These are phyloP conservation scores for Enteromius mattozi DNA, from an alignment of 2,797 vertebrate genomes.

Conservation along the genomic window DNA sequence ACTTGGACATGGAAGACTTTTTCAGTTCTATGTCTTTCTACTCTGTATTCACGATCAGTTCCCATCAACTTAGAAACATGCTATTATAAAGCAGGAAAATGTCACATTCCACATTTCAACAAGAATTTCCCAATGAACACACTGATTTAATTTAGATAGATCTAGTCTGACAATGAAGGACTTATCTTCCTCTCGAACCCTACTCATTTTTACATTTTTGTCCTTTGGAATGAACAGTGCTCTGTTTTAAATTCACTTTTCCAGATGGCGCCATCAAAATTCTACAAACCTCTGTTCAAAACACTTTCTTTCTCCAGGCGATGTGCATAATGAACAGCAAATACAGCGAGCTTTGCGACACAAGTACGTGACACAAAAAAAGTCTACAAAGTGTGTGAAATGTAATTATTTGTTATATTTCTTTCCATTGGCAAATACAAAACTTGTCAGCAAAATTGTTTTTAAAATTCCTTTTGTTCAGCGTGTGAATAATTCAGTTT, in stretches of 20 bases:
- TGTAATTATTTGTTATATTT: conserved; percentile 16
- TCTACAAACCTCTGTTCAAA: conserved; percentile 30
- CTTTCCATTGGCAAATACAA: conserved; percentile 7
- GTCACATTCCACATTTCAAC: conserved; percentile 55
- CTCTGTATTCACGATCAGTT: conserved; percentile 45
- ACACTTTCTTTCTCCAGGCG: conserved; percentile 29
- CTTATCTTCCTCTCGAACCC: conserved; percentile 43
- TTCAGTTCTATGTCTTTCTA: conserved; percentile 20
- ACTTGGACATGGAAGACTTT: conserved; percentile 9
- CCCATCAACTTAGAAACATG: conserved; percentile 41
- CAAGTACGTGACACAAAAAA: neutral
- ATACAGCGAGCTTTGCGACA: conserved; percentile 15
- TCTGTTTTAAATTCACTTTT: conserved; percentile 47
- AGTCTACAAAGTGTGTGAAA: conserved; percentile 11
- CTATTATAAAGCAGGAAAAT: conserved; percentile 51
- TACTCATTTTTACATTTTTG: conserved; percentile 45
- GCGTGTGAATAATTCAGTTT: conserved; percentile 40
- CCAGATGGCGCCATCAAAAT: conserved; percentile 37
- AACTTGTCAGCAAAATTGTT: conserved; percentile 29
- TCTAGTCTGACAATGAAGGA: conserved; percentile 46
- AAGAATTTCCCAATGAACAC: conserved; percentile 49
- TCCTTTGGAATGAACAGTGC: conserved; percentile 47
- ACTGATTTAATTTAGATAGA: conserved; percentile 60
- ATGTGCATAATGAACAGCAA: conserved; percentile 40
- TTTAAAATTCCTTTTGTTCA: conserved; percentile 11